A percentile compares a stretch with the other conserved stretches of the same genome.
These are phyloP conservation scores for Deilephila porcellus DNA, from an alignment of 2,888 invertebrate species.

Conservation along the genomic window DNA sequence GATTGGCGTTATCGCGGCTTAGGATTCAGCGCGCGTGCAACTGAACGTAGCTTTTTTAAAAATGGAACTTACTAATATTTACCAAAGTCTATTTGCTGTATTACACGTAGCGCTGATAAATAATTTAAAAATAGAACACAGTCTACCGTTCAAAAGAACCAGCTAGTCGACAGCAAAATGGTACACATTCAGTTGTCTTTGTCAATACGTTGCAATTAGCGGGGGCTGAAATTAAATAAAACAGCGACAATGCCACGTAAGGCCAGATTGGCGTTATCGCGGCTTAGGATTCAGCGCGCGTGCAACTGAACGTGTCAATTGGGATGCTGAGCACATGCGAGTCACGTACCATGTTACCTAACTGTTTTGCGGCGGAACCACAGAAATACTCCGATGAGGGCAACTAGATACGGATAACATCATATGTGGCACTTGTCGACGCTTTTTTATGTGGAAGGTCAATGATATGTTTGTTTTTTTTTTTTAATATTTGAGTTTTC, in stretches of 20 bases:
- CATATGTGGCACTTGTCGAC: constrained; percentile 11
- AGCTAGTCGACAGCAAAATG: neutral
- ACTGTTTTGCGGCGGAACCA: constrained; percentile 66
- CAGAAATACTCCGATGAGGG: constrained; percentile 52
- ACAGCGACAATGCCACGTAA: constrained; percentile 31
- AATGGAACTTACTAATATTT: no score
- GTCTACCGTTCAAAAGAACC: neutral
- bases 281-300: constrained; percentile 67
- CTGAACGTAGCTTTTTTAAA: no score
- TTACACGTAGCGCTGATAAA: no score
- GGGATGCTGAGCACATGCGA: constrained; percentile 62
- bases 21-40: no score
- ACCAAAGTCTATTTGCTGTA: no score
- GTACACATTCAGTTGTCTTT: neutral
- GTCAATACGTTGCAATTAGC: constrained; percentile 37
- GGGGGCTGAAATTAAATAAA: constrained; percentile 41
- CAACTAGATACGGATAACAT: constrained; percentile 48
- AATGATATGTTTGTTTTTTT: neutral
- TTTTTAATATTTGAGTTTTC: neutral
- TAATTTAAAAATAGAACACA: no score
- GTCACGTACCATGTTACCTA: constrained; percentile 77
- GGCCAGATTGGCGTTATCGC: constrained; percentile 36
- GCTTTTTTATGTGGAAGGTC: neutral
- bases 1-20: no score
- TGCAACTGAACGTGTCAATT: constrained; percentile 71